Evolutionary conservation across 2,888 invertebrate species (phyloP), one percentile per base, ranked within the genome.

Genomic region (Escarpia spicata): DNA sequence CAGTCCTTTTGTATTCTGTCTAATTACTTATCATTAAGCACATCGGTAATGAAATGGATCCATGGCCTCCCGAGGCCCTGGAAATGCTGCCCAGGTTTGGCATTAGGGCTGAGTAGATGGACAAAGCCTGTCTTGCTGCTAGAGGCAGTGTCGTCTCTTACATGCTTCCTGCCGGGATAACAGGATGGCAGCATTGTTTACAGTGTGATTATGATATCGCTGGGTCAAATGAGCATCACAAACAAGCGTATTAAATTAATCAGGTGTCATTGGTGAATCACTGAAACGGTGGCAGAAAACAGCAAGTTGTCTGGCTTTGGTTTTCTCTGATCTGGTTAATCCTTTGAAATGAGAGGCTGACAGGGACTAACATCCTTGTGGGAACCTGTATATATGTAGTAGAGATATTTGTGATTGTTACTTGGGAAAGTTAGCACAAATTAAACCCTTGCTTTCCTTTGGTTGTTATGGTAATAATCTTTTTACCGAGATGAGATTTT

Each of bases 1-100:
- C 26, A 15, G 75, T 75, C 75, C 26, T 26, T 75, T 75, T 75
- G 75, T 75, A n/a, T 75, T 75, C 75, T n/a, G 75, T 75, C 75
- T 75, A 75, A 75, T 75, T 75, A 75, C 75, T 75, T 75, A 75
- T 75, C 75, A 75, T 75, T 75, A 75, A 75, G 75, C n/a, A 75
- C 75, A 75, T 75, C 75, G 3, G 75, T 75, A 75, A 75, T 75
- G 75, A 75, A 75, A 75, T 75, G 75, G 75, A 75, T 75, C 75
- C n/a, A 1, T 26, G 19, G 75, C 6, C 75, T 75, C 75, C 75
- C 6, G 75, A 6, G 75, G 75, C 75, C n/a, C 75, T 75, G 75
- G 75, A 75, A 75, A 75, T 26, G 75, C 75, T 75, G n/a, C 75
- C 75, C 26, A 26, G 75, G 6, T 75, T 75, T 6, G 3, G 75